A percentile compares a stretch with the other conserved stretches of the same genome.
Conservation (phyloP, 2,113 vertebrate species). For the Hypomesus transpacificus region DNA sequence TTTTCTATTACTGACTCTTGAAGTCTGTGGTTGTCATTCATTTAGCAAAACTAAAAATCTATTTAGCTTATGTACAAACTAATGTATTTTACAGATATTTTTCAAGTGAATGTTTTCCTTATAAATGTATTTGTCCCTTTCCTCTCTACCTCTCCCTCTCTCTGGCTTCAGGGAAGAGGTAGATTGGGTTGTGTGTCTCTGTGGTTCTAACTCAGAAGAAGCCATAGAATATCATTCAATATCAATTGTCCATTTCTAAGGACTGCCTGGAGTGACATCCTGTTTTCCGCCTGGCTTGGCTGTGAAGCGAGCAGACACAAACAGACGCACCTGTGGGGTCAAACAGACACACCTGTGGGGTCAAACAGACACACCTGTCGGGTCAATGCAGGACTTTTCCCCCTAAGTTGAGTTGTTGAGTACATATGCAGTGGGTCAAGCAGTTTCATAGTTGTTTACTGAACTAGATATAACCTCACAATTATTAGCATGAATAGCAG, state of each 20-base stretch:
- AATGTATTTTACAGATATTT: no score
- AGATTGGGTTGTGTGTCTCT: slow-evolving; percentile 35
- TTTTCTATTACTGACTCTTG: slow-evolving; percentile 38
- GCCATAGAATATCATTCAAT: background rate
- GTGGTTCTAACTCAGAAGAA: slow-evolving; percentile 47
- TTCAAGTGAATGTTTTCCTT: no score
- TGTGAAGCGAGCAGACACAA: slow-evolving; percentile 4
- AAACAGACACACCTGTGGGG: background rate
- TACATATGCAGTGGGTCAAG: no score
- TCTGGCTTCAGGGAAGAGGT: slow-evolving; percentile 47
- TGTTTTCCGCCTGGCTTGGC: slow-evolving; percentile 11
- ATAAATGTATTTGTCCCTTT: no score
- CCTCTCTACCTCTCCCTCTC: background rate
- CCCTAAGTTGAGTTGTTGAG: no score
- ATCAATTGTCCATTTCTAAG: background rate
- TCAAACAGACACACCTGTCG: background rate
- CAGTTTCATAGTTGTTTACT: no score
- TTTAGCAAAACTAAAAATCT: slow-evolving; percentile 36
- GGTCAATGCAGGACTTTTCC: background rate
- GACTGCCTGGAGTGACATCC: slow-evolving; percentile 13
- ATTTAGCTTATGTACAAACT: no score
- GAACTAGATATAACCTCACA: no score
- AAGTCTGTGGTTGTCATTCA: slow-evolving; percentile 31
- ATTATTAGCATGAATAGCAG: no score
- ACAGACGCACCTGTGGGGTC: background rate